Conservation (phyloP, 2,113 vertebrate genomes). For the Nerophis ophidion region DNA sequence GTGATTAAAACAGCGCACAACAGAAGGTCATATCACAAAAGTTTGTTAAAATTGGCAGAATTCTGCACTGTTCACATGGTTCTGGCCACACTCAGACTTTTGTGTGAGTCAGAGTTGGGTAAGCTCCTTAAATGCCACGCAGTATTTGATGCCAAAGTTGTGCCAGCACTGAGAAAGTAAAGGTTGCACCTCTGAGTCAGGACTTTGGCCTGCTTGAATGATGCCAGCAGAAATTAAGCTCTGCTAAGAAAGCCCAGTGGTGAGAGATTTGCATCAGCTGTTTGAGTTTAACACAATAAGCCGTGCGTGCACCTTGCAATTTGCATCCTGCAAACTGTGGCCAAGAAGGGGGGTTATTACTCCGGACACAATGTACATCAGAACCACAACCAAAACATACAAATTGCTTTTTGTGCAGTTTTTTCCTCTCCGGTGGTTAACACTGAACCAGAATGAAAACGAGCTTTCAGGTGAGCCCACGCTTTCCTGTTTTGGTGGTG, state of each 20-base stretch:
- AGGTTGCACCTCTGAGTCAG: slow-evolving; percentile 14
- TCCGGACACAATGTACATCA: not conserved
- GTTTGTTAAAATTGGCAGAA: not conserved
- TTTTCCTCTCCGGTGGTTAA: slow-evolving; percentile 1
- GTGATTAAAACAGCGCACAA: not conserved
- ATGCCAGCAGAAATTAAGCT: slow-evolving; percentile 19
- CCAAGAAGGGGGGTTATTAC: slow-evolving; percentile 1
- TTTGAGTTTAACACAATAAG: slow-evolving; percentile 9
- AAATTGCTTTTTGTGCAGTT: slow-evolving; percentile 32
- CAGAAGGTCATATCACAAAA: not conserved
- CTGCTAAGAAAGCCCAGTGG: not conserved
- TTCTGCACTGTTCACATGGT: not conserved
- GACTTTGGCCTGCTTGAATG: not conserved
- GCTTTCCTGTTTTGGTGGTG: slow-evolving; percentile 60
- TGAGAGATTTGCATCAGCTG: slow-evolving; percentile 17
- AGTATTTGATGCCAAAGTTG: slow-evolving; percentile 8
- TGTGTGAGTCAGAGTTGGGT: not conserved
- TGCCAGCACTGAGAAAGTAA: slow-evolving; percentile 4
- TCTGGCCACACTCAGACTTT: not conserved
- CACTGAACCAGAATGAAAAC: slow-evolving; percentile 18
- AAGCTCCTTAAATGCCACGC: slow-evolving; percentile 1
- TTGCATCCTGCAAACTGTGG: not conserved
- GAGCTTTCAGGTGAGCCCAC: slow-evolving; percentile 51
- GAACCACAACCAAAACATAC: not conserved
- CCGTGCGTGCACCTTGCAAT: not conserved